Percentiles rank a stretch among this genome's conserved stretches.
phyloP scores from a whole-genome alignment of 2,888 invertebrate species.

The Petrolisthes manimaculis region DNA sequence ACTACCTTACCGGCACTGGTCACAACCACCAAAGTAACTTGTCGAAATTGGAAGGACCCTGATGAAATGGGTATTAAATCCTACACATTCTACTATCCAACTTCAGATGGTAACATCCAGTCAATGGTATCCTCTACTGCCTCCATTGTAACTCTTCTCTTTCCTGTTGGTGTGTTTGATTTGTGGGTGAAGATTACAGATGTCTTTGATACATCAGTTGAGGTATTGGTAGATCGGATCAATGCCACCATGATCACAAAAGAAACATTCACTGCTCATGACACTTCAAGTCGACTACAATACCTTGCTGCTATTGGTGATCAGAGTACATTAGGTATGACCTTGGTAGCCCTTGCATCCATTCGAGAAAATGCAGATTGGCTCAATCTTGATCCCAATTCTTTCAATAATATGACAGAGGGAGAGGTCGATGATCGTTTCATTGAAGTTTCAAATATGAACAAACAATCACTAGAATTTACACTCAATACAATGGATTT shows the following conservation, averaged over 20 bases:
- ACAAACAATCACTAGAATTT: constrained; percentile 26
- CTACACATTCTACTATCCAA: constrained; percentile 38
- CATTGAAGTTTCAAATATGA: constrained; percentile 24
- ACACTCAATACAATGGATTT: constrained; percentile 27
- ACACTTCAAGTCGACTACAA: constrained; percentile 8
- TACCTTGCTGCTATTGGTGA: constrained; percentile 23
- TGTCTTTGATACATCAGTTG: constrained; percentile 6
- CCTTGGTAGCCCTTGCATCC: constrained; percentile 11
- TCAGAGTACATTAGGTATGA: constrained; percentile 39
- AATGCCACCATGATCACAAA: constrained; percentile 39
- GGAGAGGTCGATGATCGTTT: not conserved
- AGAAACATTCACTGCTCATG: constrained; percentile 12
- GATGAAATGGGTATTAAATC: constrained; percentile 36
- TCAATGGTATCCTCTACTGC: constrained; percentile 23
- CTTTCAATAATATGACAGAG: not conserved
- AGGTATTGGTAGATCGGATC: constrained; percentile 27
- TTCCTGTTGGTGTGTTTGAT: constrained; percentile 35
- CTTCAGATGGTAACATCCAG: not conserved
- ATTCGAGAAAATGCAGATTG: constrained; percentile 31
- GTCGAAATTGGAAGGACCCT: constrained; percentile 47
- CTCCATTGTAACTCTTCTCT: constrained; percentile 4
- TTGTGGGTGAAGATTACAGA: constrained; percentile 29
- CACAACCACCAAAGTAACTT: not conserved
- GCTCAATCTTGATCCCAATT: constrained; percentile 3
- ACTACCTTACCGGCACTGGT: not conserved